Base-by-base conservation (phyloP, 2,797 vertebrate species). In the Pelochelys cantorii region DNA sequence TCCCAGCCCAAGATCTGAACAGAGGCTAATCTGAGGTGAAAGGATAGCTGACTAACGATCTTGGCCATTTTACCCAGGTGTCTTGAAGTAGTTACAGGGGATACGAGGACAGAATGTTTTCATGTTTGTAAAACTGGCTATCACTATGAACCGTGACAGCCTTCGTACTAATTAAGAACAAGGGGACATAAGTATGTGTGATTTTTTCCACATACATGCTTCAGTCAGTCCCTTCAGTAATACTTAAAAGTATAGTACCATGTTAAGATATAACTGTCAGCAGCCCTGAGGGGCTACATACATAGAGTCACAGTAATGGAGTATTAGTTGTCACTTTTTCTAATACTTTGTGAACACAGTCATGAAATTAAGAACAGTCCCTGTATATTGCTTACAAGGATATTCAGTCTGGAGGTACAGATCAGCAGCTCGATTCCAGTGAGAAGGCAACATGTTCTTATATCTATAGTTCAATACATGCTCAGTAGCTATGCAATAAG, bases 11-110 rank as follows among this genome's bases (percentile, higher is more conserved):
- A 31, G 34, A 79, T 79, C 27, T 54, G 79, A 93, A 83, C 62
- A 1, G 0, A 92, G 77, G n/a, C 15, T n/a, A 4, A 17, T 15
- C 10, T 29, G 0, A 0, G 13, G 11, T 10, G 31, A 31, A 29
- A 81, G 34, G 31, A 23, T 31, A 65, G 75, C 62, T 77, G 52
- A 88, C 14, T 77, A 14, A 53, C 53, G 13, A 53, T 68, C 11
- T 34, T 31, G n/a, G 53, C 22, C 13, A n/a, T 34, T 77, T 81
- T 23, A 27, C 42, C 25, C 42, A 27, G 12, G 14, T 77, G 14
- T 7, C 7, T 48, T 48, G 29, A 77, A 77, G 23, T 15, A 77
- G 27, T 77, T 77, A 77, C 52, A 48, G 27, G 25, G 53, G 62
- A 52, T 25, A 57, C 37, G n/a, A 10, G 65, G 14, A 37, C 17